A percentile compares a stretch with the other conserved stretches of the same genome.
phyloP scores from a whole-genome alignment of 2,888 invertebrate genomes.

The Helicoverpa assulta region DNA sequence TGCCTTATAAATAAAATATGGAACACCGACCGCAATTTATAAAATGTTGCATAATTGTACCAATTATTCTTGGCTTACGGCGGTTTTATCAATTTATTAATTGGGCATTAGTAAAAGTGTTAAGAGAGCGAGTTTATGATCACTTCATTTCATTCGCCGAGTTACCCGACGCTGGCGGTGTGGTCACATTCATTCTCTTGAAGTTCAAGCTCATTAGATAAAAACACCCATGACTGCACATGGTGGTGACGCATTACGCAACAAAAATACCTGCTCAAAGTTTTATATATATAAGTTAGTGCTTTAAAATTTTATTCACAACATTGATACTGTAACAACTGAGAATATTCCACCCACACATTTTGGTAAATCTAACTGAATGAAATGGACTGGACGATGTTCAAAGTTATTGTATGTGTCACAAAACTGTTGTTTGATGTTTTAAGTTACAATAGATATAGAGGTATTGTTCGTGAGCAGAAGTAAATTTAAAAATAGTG shows the following conservation, averaged over 20 bases:
- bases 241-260: conserved; percentile 58
- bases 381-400: conserved; percentile 56
- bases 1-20: conserved; percentile 61
- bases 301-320: conserved; percentile 35
- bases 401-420: conserved; percentile 62
- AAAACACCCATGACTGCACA: conserved; percentile 73
- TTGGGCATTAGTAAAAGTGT: conserved; percentile 58
- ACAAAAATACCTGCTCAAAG: conserved; percentile 51
- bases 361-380: conserved; percentile 27
- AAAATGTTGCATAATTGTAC: conserved; percentile 71
- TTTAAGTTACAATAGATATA: too few species aligned
- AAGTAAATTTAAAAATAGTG: too few species aligned
- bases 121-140: conserved; percentile 14
- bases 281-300: conserved; percentile 62
- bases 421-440: conserved; percentile 57
- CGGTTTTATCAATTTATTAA: conserved; percentile 61
- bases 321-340: conserved; percentile 10
- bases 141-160: conserved; percentile 7
- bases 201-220: conserved; percentile 73
- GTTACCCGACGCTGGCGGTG: conserved; percentile 22
- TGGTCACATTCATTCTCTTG: conserved; percentile 52
- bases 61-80: conserved; percentile 65
- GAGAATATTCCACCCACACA: conserved; percentile 7
- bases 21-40: conserved; percentile 69
- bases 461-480: too few species aligned